Evolutionary conservation across 2,797 vertebrate species (phyloP).

Genomic region (Setipinna tenuifilis): DNA sequence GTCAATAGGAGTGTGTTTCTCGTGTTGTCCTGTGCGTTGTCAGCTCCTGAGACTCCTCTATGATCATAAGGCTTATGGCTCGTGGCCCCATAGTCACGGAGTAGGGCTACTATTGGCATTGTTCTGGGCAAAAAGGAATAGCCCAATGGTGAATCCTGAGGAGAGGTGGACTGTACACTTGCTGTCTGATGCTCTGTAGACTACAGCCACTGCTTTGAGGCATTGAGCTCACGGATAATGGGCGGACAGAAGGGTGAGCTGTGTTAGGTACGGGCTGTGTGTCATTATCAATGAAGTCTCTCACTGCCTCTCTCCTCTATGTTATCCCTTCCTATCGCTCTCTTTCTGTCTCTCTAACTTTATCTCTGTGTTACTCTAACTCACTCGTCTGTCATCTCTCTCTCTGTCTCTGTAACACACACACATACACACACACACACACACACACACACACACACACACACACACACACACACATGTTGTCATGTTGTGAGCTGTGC

Average conservation of each 20-base stretch:
- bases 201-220: constrained; percentile 34
- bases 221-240: constrained; percentile 51
- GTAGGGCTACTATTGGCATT: constrained; percentile 15
- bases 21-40: constrained; percentile 32
- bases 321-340: not conserved
- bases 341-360: not conserved
- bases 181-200: constrained; percentile 47
- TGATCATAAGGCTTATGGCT: constrained; percentile 46
- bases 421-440: not conserved
- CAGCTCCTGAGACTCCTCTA: constrained; percentile 40
- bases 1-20: constrained; percentile 23
- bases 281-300: not conserved
- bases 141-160: constrained; percentile 14
- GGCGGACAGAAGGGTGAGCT: constrained; percentile 43
- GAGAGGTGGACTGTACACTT: constrained; percentile 37
- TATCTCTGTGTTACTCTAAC: no score
- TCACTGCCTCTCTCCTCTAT: not conserved
- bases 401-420: no score
- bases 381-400: no score
- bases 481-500: not conserved
- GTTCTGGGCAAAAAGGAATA: constrained; percentile 36
- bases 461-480: not conserved
- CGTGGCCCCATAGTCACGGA: constrained; percentile 48
- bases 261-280: not conserved
- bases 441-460: not conserved